Evolutionary conservation across 2,113 vertebrate genomes (phyloP).

Genomic region (Microtus pennsylvanicus): DNA sequence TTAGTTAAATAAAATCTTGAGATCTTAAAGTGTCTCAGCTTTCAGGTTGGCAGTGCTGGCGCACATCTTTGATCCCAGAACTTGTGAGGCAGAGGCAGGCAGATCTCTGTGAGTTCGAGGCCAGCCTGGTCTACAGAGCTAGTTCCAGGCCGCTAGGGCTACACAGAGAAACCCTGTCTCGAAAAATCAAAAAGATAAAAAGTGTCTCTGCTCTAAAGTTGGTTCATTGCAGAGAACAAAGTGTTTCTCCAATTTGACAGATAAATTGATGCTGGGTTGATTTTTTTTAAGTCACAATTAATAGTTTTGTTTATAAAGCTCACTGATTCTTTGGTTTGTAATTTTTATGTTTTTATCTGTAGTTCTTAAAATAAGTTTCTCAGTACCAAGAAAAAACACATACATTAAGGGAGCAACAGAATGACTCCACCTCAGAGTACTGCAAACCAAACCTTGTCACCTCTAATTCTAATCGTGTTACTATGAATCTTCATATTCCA

Average conservation of each 20-base stretch:
- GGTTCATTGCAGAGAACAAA: slow-evolving; percentile 58
- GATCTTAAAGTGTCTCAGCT: slow-evolving; percentile 47
- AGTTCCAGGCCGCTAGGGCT: no score
- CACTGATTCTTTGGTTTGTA: slow-evolving; percentile 17
- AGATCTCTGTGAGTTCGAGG: no score
- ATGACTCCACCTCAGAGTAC: neutral
- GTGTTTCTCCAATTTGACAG: slow-evolving; percentile 32
- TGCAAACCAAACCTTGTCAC: neutral
- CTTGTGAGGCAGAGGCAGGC: no score
- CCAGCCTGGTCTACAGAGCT: no score
- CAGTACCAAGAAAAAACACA: neutral
- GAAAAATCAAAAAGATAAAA: neutral
- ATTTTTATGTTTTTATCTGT: neutral
- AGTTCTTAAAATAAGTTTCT: slow-evolving; percentile 12
- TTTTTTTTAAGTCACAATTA: slow-evolving; percentile 64
- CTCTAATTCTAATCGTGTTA: neutral
- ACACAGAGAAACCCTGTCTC: no score
- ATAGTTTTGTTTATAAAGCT: slow-evolving; percentile 49
- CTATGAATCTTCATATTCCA: slow-evolving; percentile 12
- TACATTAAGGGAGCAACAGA: neutral
- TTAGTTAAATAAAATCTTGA: slow-evolving; percentile 58
- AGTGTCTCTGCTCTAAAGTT: slow-evolving; percentile 59
- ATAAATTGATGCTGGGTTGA: slow-evolving; percentile 2
- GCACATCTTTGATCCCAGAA: no score
- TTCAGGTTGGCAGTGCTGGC: neutral